These are phyloP conservation scores for Melipona beecheii DNA, from an alignment of 2,888 invertebrate genomes.

Conservation along the genomic window DNA sequence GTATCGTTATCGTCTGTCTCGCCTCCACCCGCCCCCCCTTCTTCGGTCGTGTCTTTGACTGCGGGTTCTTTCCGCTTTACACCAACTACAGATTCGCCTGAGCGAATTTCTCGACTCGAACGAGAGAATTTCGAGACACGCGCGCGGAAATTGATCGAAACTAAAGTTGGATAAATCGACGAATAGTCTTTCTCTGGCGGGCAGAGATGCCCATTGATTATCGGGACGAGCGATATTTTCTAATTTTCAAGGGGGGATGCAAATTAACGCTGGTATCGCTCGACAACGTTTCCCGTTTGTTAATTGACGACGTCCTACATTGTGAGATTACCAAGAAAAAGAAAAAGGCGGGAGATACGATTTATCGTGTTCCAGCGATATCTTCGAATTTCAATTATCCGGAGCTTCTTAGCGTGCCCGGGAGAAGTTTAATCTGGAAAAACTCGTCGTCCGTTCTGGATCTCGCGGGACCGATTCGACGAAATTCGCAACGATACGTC, in stretches of 20 bases:
- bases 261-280: neutral
- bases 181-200: too few relatives aligned
- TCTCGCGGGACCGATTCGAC: neutral
- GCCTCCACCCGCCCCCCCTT: too few relatives aligned
- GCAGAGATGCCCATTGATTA: too few relatives aligned
- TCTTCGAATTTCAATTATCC: neutral
- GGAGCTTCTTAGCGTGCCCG: neutral
- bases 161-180: too few relatives aligned
- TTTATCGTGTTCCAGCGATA: neutral
- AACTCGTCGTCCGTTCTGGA: too few relatives aligned
- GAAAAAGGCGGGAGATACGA: neutral
- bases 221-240: too few relatives aligned
- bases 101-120: neutral
- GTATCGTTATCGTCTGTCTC: conserved; percentile 34
- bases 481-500: conserved; percentile 9
- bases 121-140: too few relatives aligned
- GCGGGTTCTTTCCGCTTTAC: conserved; percentile 33
- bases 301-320: neutral
- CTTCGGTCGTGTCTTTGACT: conserved; percentile 14
- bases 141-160: too few relatives aligned
- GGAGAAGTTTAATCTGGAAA: neutral
- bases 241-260: too few relatives aligned
- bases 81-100: neutral
- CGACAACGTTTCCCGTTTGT: neutral
- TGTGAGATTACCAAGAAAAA: too few relatives aligned